Base-by-base conservation (phyloP, 37 sponge, comb jelly and placozoan species). In the Crambe crambe region DNA sequence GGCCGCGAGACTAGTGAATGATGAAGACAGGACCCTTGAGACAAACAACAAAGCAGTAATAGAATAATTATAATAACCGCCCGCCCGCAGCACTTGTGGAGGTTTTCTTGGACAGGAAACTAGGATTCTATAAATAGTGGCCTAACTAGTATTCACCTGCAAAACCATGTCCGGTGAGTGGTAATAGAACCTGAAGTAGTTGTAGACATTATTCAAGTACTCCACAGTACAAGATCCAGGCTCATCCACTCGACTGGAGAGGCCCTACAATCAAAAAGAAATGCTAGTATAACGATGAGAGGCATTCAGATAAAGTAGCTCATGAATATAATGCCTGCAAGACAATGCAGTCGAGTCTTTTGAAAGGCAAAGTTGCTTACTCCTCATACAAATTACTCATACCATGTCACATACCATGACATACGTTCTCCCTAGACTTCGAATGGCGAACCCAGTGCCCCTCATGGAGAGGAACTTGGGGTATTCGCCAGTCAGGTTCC, bases 171-270 rank as follows among this genome's bases (percentile, higher is more conserved):
- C 56, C 21, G 83, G 74, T 1, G 89, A 83, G 58, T 77, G 73
- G 66, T 89, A 83, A 69, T 78, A 89, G 79, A 89, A 89, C 30
- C 40, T 56, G 75, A 89, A 89, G 26, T 78, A 29, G 54, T 89
- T 79, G 67, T 78, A 54, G 23, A 89, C 72, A 10, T 35, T 30
- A 26, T 85, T 54, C 32, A 82, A 58, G 23, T 61, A 68, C 0
- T 72, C 20, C 4, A 78, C 56, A 1, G 60, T 68, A 39, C 73
- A 72, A 9, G 60, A 21, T 20, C 58, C 31, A 2, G 87, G 92
- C 72, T 87, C 86, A 32, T 86, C 80, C 18, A 44, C n/a, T 36
- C 83, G 66, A 2, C 83, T 71, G 2, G 75, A 69, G 44, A 89
- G 80, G 37, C 77, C 72, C 89, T 89, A 41, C 12, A 42, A 18